Percentiles rank a stretch among this genome's conserved stretches.
These are phyloP conservation scores for Brenthis daphne DNA, from an alignment of 2,888 invertebrate species.

Conservation along the genomic window DNA sequence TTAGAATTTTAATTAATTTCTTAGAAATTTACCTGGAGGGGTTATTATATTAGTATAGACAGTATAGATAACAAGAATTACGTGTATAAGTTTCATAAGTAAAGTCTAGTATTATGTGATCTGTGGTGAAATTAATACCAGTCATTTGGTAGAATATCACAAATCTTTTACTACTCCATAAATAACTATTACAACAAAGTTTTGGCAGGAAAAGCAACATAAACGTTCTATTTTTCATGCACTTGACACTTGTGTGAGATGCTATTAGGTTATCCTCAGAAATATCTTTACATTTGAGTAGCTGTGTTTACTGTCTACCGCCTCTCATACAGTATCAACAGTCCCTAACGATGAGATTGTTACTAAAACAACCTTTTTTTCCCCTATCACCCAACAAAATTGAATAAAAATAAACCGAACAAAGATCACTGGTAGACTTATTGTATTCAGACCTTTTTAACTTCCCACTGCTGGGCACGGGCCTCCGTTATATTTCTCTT, in stretches of 20 bases:
- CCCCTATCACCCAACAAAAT: not conserved
- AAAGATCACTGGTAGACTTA: too few relatives aligned
- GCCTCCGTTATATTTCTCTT: too few relatives aligned
- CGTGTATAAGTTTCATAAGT: too few relatives aligned
- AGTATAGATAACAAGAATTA: too few relatives aligned
- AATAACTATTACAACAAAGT: not conserved
- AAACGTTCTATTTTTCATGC: not conserved
- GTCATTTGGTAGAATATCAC: too few relatives aligned
- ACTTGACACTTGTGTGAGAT: not conserved
- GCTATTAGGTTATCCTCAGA: conserved; percentile 9
- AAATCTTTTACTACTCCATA: not conserved
- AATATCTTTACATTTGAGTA: conserved; percentile 5
- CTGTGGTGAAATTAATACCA: too few relatives aligned
- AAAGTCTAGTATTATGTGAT: too few relatives aligned
- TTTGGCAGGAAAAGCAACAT: not conserved
- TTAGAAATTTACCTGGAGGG: too few relatives aligned
- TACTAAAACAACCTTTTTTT: conserved; percentile 4
- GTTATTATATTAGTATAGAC: too few relatives aligned
- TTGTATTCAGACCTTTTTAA: too few relatives aligned
- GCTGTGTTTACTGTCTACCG: conserved; percentile 4
- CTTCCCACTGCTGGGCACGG: too few relatives aligned
- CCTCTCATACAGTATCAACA: conserved; percentile 13
- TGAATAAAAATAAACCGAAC: not conserved
- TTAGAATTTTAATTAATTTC: too few relatives aligned
- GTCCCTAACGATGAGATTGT: conserved; percentile 1